Conservation (phyloP, 1,140 invertebrate species). For the Euura lappo region DNA sequence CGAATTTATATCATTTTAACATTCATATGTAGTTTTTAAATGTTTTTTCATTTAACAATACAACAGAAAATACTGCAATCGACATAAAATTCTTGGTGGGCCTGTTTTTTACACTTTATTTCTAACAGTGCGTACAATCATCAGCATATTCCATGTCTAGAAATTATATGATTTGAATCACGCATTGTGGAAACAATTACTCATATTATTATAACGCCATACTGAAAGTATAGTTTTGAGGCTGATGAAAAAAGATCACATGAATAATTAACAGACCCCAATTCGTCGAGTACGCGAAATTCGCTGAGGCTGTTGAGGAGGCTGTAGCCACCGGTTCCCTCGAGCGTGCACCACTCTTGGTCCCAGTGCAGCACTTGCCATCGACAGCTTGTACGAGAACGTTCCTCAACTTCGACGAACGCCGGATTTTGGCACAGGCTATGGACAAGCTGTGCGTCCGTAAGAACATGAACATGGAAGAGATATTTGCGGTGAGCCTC, state of each 20-base stretch:
- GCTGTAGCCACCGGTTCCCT: slow-evolving; percentile 66
- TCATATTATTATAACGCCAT: no score
- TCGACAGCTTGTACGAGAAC: slow-evolving; percentile 64
- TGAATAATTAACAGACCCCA: slow-evolving; percentile 54
- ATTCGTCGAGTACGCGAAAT: slow-evolving; percentile 69
- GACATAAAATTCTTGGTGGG: no score
- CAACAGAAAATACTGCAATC: no score
- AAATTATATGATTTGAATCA: neutral
- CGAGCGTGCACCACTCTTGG: slow-evolving; percentile 68
- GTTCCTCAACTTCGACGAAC: slow-evolving; percentile 75
- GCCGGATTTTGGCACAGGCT: slow-evolving; percentile 63
- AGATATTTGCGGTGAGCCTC: slow-evolving; percentile 61
- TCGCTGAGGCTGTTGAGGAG: slow-evolving; percentile 69
- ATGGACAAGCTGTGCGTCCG: slow-evolving; percentile 65
- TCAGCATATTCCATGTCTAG: no score
- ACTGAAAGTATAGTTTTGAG: no score
- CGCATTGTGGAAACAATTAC: slow-evolving; percentile 2
- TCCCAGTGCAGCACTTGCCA: slow-evolving; percentile 69
- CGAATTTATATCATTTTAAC: no score
- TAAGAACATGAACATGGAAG: slow-evolving; percentile 66
- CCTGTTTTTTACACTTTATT: no score
- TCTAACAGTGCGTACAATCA: no score
- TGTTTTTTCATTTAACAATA: no score
- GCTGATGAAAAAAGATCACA: neutral
- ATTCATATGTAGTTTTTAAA: no score